Evolutionary conservation across 2,797 vertebrate genomes (phyloP), one percentile per base, ranked within the genome.

Genomic region (Alectoris magna): DNA sequence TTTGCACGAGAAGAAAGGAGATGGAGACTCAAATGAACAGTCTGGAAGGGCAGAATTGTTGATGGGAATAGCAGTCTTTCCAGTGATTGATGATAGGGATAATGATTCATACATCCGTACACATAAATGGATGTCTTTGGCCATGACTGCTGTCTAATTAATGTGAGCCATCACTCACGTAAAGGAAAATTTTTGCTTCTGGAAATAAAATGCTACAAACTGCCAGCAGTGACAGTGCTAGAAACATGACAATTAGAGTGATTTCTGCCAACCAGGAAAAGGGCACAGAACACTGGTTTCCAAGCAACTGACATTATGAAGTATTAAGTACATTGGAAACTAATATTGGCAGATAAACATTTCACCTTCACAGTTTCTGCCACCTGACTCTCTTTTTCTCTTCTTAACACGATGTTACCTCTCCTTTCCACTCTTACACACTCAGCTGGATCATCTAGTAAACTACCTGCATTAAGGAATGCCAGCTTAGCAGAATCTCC

Each of bases 211-310:
- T 14, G 75, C 88, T 72, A 77, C 90, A 87, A 95, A 95, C 83
- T 93, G 88, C 94, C 94, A 87, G 88, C 87, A 96, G 94, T 95
- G 95, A 93, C 95, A 73, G 80, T 74, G 72, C 93, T 95, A 73
- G 93, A 84, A 94, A 93, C 84, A 93, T 81, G 95, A 97, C 97
- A 97, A 97, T 98, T 97, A 98, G 92, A 97, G 90, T 38, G 92
- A 89, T 92, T 96, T 97, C 96, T 96, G 96, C 94, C 95, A 97
- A 90, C 84, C 87, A 74, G 96, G 84, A 82, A 95, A 96, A 97
- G 96, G 90, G 91, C 96, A 91, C 92, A 78, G 46, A 69, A 93
- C 80, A 91, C 86, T 26, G 44, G 96, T 98, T 97, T 97, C 97
- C 94, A 97, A 96, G 97, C 97, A 98, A 97, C 97, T 88, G 96